Evolutionary conservation across 1,140 invertebrate genomes (phyloP).

Genomic region (Pogonus chalceus): DNA sequence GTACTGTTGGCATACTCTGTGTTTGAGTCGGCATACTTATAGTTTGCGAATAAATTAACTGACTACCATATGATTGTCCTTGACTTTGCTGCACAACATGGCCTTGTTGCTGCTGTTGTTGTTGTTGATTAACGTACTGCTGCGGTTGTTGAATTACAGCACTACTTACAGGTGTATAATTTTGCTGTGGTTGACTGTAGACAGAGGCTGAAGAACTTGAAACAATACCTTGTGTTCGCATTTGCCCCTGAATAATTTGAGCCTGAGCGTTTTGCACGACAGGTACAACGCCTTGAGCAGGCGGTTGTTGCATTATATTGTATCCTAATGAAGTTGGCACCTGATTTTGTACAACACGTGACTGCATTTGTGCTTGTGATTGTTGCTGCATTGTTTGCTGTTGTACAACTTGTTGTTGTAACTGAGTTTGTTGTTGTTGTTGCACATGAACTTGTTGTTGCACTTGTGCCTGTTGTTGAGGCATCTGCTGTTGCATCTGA

Average conservation of each 20-base stretch:
- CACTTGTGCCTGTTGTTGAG: neutral
- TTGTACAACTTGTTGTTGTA: conserved; percentile 37
- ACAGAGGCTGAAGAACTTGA: conserved; percentile 39
- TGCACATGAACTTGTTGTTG: conserved; percentile 27
- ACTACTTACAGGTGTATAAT: neutral
- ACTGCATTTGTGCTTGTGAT: conserved; percentile 27
- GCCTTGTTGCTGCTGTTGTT: conserved; percentile 39
- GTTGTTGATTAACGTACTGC: conserved; percentile 38
- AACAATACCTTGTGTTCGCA: conserved; percentile 33
- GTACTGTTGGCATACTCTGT: conserved; percentile 9
- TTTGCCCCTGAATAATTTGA: conserved; percentile 19
- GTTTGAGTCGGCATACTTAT: neutral
- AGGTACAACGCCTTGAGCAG: conserved; percentile 30
- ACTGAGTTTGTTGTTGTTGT: conserved; percentile 37
- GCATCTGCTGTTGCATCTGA: conserved; percentile 26
- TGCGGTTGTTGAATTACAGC: neutral
- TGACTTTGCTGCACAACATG: conserved; percentile 33
- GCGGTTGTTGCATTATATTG: conserved; percentile 37
- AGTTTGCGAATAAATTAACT: conserved; percentile 3
- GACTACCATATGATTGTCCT: conserved; percentile 8
- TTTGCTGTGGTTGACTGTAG: conserved; percentile 35
- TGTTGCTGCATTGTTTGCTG: conserved; percentile 35
- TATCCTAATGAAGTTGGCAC: conserved; percentile 22
- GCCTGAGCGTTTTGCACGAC: conserved; percentile 9
- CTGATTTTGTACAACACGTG: conserved; percentile 14